phyloP scores from a whole-genome alignment of 2,888 invertebrate genomes.

The Xiphydria camelus region DNA sequence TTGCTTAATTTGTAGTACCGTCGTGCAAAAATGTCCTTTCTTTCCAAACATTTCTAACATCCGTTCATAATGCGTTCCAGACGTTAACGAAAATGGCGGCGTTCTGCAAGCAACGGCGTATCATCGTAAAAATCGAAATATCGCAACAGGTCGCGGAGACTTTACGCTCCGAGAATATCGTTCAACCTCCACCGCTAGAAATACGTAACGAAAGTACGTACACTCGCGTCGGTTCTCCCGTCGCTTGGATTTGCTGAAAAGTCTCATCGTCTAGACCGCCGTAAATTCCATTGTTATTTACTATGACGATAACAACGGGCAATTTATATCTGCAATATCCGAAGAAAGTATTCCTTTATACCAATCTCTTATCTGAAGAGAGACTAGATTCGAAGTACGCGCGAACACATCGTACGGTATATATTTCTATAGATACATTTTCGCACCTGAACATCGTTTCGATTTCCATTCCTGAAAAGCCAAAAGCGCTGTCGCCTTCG shows the following conservation, averaged over 20 bases:
- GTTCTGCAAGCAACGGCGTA: slow-evolving; percentile 63
- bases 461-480: slow-evolving; percentile 97
- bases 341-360: slow-evolving; percentile 1
- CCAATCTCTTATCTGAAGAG: slow-evolving; percentile 3
- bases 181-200: too few species aligned
- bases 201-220: slow-evolving; percentile 55
- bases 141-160: too few species aligned
- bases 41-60: slow-evolving; percentile 87
- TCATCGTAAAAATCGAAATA: neutral
- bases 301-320: slow-evolving; percentile 85
- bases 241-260: slow-evolving; percentile 70
- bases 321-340: slow-evolving; percentile 74
- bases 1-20: slow-evolving; percentile 73
- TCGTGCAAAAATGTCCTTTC: slow-evolving; percentile 78
- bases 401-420: too few species aligned
- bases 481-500: slow-evolving; percentile 97
- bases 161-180: too few species aligned
- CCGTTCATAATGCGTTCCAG: slow-evolving; percentile 83
- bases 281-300: slow-evolving; percentile 96
- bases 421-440: too few species aligned
- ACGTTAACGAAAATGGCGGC: slow-evolving; percentile 80
- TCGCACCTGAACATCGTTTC: slow-evolving; percentile 90
- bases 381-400: too few species aligned
- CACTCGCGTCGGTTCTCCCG: slow-evolving; percentile 76
- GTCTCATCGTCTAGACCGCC: slow-evolving; percentile 80